phyloP scores from a whole-genome alignment of 2,888 invertebrate species.

The Mythimna albipuncta region DNA sequence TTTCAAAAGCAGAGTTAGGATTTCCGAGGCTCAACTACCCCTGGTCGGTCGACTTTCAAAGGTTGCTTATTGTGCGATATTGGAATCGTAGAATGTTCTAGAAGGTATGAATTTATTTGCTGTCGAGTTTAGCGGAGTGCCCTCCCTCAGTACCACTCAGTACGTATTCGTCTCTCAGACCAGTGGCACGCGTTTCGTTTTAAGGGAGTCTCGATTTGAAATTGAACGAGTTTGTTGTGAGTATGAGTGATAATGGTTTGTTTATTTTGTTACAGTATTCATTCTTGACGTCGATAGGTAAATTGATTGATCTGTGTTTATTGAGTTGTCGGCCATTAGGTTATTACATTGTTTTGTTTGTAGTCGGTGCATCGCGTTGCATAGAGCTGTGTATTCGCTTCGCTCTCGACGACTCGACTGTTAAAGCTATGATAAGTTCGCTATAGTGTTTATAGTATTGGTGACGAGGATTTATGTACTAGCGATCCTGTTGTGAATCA shows the following conservation, averaged over 20 bases:
- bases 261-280: constrained; percentile 16
- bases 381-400: constrained; percentile 7
- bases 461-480: neutral
- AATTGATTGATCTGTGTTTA: neutral
- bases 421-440: constrained; percentile 3
- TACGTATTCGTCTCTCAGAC: constrained; percentile 55
- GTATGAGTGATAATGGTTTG: constrained; percentile 45
- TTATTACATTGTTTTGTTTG: constrained; percentile 19
- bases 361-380: constrained; percentile 20
- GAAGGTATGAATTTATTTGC: constrained; percentile 58
- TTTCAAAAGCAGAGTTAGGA: neutral
- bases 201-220: constrained; percentile 34
- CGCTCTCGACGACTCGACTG: constrained; percentile 17
- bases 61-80: constrained; percentile 71
- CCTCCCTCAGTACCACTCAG: constrained; percentile 30
- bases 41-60: constrained; percentile 58
- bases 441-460: constrained; percentile 24
- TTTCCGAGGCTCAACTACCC: constrained; percentile 45
- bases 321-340: constrained; percentile 1
- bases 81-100: constrained; percentile 64
- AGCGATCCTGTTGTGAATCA: constrained; percentile 10
- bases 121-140: constrained; percentile 30
- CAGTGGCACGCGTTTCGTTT: constrained; percentile 47
- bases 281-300: neutral
- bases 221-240: constrained; percentile 49